Conservation (phyloP, 2,113 vertebrate genomes). For the Rhizomys pruinosus region DNA sequence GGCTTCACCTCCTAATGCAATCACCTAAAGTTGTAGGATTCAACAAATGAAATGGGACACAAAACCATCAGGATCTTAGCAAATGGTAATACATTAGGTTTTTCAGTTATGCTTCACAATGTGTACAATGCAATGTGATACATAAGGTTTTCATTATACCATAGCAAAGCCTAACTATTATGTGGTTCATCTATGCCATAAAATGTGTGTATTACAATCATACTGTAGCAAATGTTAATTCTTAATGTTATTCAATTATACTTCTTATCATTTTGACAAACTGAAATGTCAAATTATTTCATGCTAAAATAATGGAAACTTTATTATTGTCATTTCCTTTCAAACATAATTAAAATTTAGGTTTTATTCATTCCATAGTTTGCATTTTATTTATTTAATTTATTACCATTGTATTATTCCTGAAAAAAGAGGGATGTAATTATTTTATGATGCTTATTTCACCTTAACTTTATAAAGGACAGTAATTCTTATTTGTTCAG, state of each 20-base stretch:
- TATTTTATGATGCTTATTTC: neutral
- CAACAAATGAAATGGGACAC: neutral
- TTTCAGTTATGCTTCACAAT: too few relatives aligned
- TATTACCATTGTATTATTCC: neutral
- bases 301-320: neutral
- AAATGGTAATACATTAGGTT: neutral
- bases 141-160: too few relatives aligned
- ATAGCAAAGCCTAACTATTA: too few relatives aligned
- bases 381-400: constrained; percentile 2
- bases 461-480: neutral
- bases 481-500: neutral
- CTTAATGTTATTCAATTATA: neutral
- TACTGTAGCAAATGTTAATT: neutral
- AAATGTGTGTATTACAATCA: neutral
- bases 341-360: neutral
- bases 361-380: constrained; percentile 11
- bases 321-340: constrained; percentile 1
- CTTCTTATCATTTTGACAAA: neutral
- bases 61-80: neutral
- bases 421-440: neutral
- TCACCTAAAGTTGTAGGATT: neutral
- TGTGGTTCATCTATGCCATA: too few relatives aligned
- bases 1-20: too few relatives aligned
- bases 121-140: too few relatives aligned
- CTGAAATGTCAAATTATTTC: neutral